Base-by-base conservation (phyloP, 2,113 vertebrate species). In the Oryzias javanicus region DNA sequence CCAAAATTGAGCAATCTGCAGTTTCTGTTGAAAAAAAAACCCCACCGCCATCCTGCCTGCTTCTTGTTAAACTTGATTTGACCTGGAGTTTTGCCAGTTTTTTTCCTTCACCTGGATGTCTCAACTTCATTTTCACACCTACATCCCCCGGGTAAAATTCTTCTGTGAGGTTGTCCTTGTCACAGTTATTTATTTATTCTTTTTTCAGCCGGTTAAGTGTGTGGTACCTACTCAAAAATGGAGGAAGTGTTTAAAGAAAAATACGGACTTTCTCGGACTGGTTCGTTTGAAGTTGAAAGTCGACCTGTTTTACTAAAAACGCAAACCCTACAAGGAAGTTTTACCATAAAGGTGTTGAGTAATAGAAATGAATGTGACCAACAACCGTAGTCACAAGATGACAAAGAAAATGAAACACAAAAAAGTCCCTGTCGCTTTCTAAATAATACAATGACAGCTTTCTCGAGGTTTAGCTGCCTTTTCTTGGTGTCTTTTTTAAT, bases 1-100 rank as follows among this genome's bases (percentile, higher is more conserved):
- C 55, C 29, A 14, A 20, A 0, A 24, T 52, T 75, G 64, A 64
- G 70, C 29, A 82, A 79, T 55, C 27, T 22, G 1, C 14, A 0
- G 42, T 60, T 63, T 55, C 19, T 44, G 1, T 41, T 67, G 42
- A 49, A 5, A 25, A 64, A 41, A 25, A 4, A 15, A 2, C 22
- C 22, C 22, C 7, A 3, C 0, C 5, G 42, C 4, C 4, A 16
- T 3, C 25, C 0, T 0, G 45, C 1, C 3, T 4, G 14, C 62
- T 57, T 67, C 70, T 72, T 12, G 76, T 64, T 35, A 0, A 16
- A 83, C 80, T 58, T 54, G 78, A 77, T 75, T 54, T 79, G 3
- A 17, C 13, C 44, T 29, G 67, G 61, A 17, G 0, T 15, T 64
- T 46, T 3, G 48, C 67, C 65, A 79, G 4, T 4, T n/a, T 14